Evolutionary conservation across 2,797 vertebrate genomes (phyloP), one percentile per base, ranked within the genome.

Genomic region (Oreochromis grahami): DNA sequence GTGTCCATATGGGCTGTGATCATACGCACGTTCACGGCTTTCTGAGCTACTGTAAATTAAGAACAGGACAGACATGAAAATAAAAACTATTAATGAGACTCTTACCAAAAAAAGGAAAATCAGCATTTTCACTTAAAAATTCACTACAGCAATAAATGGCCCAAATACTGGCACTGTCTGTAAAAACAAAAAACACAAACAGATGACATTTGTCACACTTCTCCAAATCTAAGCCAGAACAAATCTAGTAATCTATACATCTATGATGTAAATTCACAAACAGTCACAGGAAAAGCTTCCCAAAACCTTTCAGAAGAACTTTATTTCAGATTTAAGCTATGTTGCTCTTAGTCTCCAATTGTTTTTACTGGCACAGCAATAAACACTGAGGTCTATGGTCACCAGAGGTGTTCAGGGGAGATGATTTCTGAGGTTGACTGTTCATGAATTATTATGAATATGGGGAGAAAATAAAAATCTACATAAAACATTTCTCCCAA

Each of bases 1-100:
- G 95, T 99, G 99, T 98, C 98, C 98, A 94, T 99, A 99, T 88
- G 98, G 98, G 98, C 98, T 99, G 97, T 99, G 98, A 95, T 99
- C 99, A 93, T 99, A 99, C 88, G 97, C 97, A 96, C 99, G 98
- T 93, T 99, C 98, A 96, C 98, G 97, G 96, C 97, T 98, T 95
- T 99, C 99, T 95, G 99, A 98, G 96, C 97, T 98, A 97, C 98
- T 99, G 98, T 83, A 80, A 93, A 92, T 93, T 72, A 92, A 90
- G 81, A 94, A 94, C 77, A 94, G 63, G 79, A 86, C 91, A 93
- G 83, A 95, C 63, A 91, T 63, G 36, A 8, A 41, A 76, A 43
- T 29, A 65, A 90, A 29, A 74, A 91, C 29, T 83, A 79, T 50
- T 34, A 72, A 56, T 86, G 1, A 41, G 82, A 50, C 43, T 48